Evolutionary conservation across 1,140 invertebrate genomes (phyloP).

Genomic region (Nylanderia fulva): DNA sequence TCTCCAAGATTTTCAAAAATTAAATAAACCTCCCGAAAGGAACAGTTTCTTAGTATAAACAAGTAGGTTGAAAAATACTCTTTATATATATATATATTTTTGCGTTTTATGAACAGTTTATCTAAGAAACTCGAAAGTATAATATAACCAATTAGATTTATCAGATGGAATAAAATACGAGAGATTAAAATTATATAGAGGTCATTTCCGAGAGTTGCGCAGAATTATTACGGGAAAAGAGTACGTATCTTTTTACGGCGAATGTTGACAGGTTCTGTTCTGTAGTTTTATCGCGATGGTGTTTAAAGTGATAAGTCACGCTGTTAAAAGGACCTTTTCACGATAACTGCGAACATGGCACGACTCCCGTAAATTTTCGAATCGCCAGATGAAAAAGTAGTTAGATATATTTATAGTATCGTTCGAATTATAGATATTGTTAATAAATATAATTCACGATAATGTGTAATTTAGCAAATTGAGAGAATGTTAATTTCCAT

Average conservation of each 20-base stretch:
- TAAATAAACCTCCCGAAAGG: background rate
- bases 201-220: conserved; percentile 20
- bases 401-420: background rate
- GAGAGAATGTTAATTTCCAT: background rate
- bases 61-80: background rate
- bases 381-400: background rate
- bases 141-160: conserved; percentile 10
- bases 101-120: background rate
- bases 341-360: background rate
- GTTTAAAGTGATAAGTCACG: conserved; percentile 35
- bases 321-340: background rate
- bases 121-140: background rate
- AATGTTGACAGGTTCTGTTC: background rate
- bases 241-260: background rate
- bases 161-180: conserved; percentile 26
- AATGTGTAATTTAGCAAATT: conserved; percentile 2
- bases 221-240: conserved; percentile 10
- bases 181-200: conserved; percentile 49
- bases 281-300: conserved; percentile 30
- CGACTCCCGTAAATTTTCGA: background rate
- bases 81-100: background rate
- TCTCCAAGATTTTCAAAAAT: background rate
- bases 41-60: conserved; percentile 18
- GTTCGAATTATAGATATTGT: background rate
- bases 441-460: conserved; percentile 21